Base-by-base conservation (phyloP, 2,113 vertebrate species). In the Pardalotus punctatus region DNA sequence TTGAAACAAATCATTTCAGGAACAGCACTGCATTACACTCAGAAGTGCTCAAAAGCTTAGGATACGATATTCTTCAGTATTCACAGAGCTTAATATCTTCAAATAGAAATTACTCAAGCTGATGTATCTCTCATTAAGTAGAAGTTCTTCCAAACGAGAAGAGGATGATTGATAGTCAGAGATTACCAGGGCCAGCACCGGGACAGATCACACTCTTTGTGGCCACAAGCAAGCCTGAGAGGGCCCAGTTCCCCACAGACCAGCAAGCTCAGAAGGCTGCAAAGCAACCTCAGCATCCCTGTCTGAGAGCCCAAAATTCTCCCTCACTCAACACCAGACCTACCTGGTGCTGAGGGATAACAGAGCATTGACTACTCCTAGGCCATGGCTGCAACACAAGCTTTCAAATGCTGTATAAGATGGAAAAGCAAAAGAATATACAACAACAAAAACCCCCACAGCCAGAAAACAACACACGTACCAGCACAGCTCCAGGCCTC, bases 1-100 rank as follows among this genome's bases (percentile, higher is more conserved):
- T 85, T 95, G 74, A 97, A 97, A 97, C 71, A 92, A 97, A 96
- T 96, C 92, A 97, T 88, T 93, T 76, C 86, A 95, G 83, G 88
- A 96, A 88, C 81, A 94, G 96, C 60, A 84, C 27, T 86, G 76
- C 91, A 94, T 89, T 94, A 93, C 70, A 80, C 84, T 94, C 82
- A 74, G 82, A 86, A 95, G 56, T 67, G 84, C 66, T 97, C 90
- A 96, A 95, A 97, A 97, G 82, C 90, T 96, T 81, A 66, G 57
- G 60, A 74, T 64, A 82, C 0, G 0, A 81, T 94, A 90, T 92
- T 94, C 91, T 86, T 97, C 91, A 90, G 66, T 90, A 86, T 96
- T 96, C 88, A 86, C 16, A 74, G 78, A 81, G 58, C 76, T 97
- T 95, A 96, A 64, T 74, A 93, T 87, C 95, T 87, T 97, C 88